These are phyloP conservation scores for Listrodromus nycthemerus DNA, from an alignment of 2,888 invertebrate genomes.

Conservation along the genomic window DNA sequence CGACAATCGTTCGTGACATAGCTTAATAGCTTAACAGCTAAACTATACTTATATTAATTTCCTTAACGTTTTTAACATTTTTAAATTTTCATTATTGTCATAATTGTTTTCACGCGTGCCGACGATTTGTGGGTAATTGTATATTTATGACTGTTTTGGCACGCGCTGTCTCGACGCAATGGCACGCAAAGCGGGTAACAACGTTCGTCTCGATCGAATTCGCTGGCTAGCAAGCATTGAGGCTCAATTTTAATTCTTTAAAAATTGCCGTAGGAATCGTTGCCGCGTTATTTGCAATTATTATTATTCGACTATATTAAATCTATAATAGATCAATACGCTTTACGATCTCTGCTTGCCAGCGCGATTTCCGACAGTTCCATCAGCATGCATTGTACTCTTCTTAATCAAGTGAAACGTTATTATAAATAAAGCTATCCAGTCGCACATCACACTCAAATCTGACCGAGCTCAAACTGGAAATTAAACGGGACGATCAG, in stretches of 20 bases:
- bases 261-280: background rate
- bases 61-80: conserved; percentile 22
- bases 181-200: conserved; percentile 77
- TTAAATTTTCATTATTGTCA: conserved; percentile 39
- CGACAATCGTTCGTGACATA: conserved; percentile 39
- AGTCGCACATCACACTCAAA: conserved; percentile 8
- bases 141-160: conserved; percentile 71
- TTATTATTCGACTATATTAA: background rate
- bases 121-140: conserved; percentile 51
- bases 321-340: background rate
- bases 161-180: conserved; percentile 72
- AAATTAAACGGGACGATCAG: background rate
- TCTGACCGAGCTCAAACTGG: background rate
- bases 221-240: background rate
- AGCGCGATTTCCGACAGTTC: background rate
- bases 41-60: conserved; percentile 67
- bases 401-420: background rate
- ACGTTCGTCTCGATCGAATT: conserved; percentile 37
- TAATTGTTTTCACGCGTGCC: conserved; percentile 42
- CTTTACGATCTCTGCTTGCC: background rate
- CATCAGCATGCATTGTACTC: background rate
- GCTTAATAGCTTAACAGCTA: conserved; percentile 46
- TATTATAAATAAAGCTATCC: conserved; percentile 30
- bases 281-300: background rate
- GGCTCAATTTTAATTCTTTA: background rate